These are phyloP conservation scores for Tillus elongatus DNA, from an alignment of 2,888 invertebrate genomes.

Conservation along the genomic window DNA sequence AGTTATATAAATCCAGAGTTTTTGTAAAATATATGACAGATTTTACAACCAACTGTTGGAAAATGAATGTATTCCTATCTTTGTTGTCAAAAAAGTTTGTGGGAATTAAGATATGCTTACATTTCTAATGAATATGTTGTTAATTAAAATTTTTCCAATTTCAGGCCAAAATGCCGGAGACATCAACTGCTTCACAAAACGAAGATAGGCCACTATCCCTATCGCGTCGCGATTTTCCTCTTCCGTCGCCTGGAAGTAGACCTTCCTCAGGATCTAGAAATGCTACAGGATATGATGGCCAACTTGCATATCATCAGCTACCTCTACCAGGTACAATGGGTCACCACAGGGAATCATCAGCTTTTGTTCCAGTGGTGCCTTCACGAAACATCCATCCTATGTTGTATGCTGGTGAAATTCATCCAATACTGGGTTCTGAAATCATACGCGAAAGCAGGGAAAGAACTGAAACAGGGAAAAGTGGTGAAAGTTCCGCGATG, in stretches of 20 bases:
- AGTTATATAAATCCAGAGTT: too few relatives aligned
- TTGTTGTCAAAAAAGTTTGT: too few relatives aligned
- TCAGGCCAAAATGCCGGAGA: slow-evolving; percentile 26
- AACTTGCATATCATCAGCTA: slow-evolving; percentile 29
- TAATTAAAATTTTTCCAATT: too few relatives aligned
- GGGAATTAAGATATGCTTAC: too few relatives aligned
- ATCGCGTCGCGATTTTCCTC: slow-evolving; percentile 46
- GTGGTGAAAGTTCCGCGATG: slow-evolving; percentile 12
- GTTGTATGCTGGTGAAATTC: slow-evolving; percentile 62
- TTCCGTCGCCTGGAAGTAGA: slow-evolving; percentile 46
- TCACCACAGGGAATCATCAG: slow-evolving; percentile 68
- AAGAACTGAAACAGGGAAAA: slow-evolving; percentile 6
- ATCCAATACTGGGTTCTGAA: slow-evolving; percentile 55
- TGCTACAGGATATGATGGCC: slow-evolving; percentile 29
- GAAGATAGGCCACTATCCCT: slow-evolving; percentile 45
- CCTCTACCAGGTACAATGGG: slow-evolving; percentile 29
- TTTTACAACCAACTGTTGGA: slow-evolving; percentile 1
- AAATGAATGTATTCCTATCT: too few relatives aligned
- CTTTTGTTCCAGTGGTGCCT: slow-evolving; percentile 81
- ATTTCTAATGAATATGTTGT: too few relatives aligned
- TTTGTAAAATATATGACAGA: not conserved
- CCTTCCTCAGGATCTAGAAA: slow-evolving; percentile 49
- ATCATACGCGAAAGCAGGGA: slow-evolving; percentile 47
- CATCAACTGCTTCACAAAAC: slow-evolving; percentile 22
- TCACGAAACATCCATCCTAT: slow-evolving; percentile 65